These are phyloP conservation scores for Cavia porcellus DNA, from an alignment of 2,113 vertebrate species.

Conservation along the genomic window DNA sequence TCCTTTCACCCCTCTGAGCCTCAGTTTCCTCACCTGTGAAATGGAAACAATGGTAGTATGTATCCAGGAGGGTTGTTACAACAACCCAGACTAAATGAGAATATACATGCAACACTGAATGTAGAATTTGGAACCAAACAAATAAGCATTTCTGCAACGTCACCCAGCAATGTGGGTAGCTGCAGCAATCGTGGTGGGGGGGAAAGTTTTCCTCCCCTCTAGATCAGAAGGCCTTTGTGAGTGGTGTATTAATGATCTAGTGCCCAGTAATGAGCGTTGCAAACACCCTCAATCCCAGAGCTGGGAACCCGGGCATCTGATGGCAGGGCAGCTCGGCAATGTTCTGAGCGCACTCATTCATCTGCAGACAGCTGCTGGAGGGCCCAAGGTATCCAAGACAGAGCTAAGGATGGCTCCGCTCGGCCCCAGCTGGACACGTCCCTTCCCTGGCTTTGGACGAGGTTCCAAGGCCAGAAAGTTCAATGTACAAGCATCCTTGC, in stretches of 20 bases:
- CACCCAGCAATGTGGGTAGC: rapidly evolving
- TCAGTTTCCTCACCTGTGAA: not conserved
- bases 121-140: not conserved
- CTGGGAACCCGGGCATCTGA: not conserved
- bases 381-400: not conserved
- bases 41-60: not conserved
- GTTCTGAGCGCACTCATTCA: too few relatives aligned
- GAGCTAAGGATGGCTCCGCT: not conserved
- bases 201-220: not conserved
- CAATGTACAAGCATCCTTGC: rapidly evolving
- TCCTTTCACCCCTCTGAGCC: not conserved
- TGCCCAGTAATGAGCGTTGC: rapidly evolving
- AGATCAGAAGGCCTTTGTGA: not conserved
- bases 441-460: not conserved
- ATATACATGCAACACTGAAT: not conserved
- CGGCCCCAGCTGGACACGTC: not conserved
- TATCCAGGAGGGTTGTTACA: not conserved
- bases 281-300: rapidly evolving
- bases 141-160: not conserved
- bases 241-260: too few relatives aligned
- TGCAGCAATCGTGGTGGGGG: rapidly evolving
- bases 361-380: not conserved
- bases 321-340: not conserved
- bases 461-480: not conserved
- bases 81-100: not conserved